A percentile compares a stretch with the other conserved stretches of the same genome.
phyloP scores from a whole-genome alignment of 2,113 vertebrate species.

The Furnarius figulus region DNA sequence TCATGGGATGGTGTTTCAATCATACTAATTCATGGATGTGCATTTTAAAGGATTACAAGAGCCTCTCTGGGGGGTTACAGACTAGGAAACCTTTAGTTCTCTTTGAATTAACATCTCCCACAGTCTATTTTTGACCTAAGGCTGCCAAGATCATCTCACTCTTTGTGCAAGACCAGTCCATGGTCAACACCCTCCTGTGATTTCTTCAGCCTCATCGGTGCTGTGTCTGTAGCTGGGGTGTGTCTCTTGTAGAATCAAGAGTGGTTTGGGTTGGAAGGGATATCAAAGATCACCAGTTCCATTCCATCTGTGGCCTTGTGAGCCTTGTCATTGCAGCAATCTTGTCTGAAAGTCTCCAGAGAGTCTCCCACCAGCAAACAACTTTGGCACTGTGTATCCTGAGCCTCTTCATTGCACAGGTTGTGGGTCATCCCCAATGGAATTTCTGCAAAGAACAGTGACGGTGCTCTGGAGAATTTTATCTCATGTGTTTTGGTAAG shows the following conservation, averaged over 20 bases:
- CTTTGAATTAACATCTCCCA: background rate
- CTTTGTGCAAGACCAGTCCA: background rate
- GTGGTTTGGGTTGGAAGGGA: background rate
- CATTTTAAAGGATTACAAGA: background rate
- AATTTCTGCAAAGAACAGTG: background rate
- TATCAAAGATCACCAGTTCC: background rate
- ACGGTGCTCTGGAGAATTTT: background rate
- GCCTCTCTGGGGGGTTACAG: background rate
- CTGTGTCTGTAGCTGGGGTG: background rate
- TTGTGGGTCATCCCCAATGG: no score
- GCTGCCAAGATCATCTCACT: background rate
- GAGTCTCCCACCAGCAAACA: background rate
- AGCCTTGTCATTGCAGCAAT: background rate
- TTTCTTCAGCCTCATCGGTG: background rate
- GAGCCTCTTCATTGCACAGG: accelerated
- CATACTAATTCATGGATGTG: background rate
- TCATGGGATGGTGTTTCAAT: background rate
- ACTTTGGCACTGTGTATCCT: background rate
- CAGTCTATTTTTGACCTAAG: background rate
- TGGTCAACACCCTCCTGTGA: background rate
- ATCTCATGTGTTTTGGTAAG: background rate
- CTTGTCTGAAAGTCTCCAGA: background rate
- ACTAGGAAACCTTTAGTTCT: background rate
- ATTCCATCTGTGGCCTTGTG: background rate
- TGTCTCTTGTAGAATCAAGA: background rate